Conservation (phyloP, 2,888 invertebrate genomes). For the Mimachlamys varia region DNA sequence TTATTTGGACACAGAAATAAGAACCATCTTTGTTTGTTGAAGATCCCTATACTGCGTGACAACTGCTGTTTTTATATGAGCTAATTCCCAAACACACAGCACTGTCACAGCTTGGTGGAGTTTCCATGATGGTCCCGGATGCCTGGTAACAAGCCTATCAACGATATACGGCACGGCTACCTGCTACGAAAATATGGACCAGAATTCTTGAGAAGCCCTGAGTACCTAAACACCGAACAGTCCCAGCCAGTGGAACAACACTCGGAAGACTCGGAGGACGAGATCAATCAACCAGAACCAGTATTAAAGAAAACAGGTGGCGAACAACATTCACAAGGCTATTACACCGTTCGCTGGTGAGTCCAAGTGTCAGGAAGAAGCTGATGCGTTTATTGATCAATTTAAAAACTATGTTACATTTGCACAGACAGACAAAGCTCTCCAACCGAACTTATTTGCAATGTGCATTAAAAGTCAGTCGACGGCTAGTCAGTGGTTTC, state of each 20-base stretch:
- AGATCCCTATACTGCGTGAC: too few relatives aligned
- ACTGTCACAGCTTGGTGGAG: not conserved
- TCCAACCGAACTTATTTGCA: not conserved
- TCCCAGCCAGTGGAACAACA: not conserved
- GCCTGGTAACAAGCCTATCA: not conserved
- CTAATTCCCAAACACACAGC: too few relatives aligned
- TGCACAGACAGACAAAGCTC: not conserved
- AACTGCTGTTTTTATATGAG: too few relatives aligned
- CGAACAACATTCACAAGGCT: not conserved
- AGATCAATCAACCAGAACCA: not conserved
- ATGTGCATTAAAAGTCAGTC: not conserved
- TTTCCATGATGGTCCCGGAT: not conserved
- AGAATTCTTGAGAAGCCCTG: not conserved
- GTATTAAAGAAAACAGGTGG: not conserved
- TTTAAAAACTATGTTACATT: not conserved
- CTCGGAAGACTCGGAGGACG: not conserved
- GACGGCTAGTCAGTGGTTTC: not conserved
- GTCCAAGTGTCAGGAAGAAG: not conserved
- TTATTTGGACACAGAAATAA: too few relatives aligned
- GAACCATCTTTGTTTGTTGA: too few relatives aligned
- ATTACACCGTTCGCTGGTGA: not conserved
- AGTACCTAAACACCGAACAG: not conserved
- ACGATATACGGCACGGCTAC: not conserved
- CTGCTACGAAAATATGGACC: not conserved
- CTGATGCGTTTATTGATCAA: not conserved